phyloP scores from a whole-genome alignment of 1,140 invertebrate genomes.

The Diabrotica virgifera region DNA sequence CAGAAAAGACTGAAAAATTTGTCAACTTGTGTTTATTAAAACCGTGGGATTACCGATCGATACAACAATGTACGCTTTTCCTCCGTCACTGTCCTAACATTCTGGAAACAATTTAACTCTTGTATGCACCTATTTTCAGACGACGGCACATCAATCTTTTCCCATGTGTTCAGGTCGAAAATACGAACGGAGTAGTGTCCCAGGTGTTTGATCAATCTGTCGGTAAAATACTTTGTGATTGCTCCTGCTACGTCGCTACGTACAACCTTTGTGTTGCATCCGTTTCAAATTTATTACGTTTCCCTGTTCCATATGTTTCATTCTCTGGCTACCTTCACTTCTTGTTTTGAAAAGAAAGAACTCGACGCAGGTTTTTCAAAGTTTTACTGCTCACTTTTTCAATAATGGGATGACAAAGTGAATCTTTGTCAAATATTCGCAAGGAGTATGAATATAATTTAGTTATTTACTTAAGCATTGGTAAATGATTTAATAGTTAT shows the following conservation, averaged over 20 bases:
- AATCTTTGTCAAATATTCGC: no score
- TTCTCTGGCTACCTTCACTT: background rate
- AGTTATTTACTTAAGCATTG: no score
- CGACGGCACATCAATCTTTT: slow-evolving; percentile 30
- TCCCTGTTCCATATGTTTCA: slow-evolving; percentile 1
- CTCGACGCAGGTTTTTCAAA: no score
- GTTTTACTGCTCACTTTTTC: no score
- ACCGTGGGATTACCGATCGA: background rate
- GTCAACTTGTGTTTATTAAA: no score
- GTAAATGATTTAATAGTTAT: no score
- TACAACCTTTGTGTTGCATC: slow-evolving; percentile 21
- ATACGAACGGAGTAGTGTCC: slow-evolving; percentile 26
- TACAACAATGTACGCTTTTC: background rate
- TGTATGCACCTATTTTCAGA: slow-evolving; percentile 31
- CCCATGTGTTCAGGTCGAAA: slow-evolving; percentile 34
- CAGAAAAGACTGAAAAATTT: no score
- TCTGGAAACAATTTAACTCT: slow-evolving; percentile 20
- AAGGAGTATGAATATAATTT: no score
- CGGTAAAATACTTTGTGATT: slow-evolving; percentile 30
- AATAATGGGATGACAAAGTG: no score
- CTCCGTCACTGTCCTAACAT: slow-evolving; percentile 4
- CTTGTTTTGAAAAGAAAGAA: background rate
- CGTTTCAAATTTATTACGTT: slow-evolving; percentile 27
- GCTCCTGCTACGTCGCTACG: slow-evolving; percentile 9
- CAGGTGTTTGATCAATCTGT: slow-evolving; percentile 38